Conservation (phyloP, 2,797 vertebrate species). For the Chloroceryle amazona region DNA sequence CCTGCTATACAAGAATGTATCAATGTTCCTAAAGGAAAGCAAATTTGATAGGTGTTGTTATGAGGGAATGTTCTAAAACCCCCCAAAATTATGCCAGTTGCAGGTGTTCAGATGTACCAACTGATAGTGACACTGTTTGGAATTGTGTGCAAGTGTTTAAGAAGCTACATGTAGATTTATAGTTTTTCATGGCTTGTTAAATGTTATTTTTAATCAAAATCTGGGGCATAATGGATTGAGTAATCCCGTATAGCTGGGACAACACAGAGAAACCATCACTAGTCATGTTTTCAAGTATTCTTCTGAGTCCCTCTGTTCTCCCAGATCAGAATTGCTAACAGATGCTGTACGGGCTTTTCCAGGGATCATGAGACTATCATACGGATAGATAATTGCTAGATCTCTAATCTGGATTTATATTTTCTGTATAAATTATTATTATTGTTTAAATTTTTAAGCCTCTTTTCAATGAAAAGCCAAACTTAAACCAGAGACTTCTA, state of each 20-base stretch:
- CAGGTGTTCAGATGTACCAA: not conserved
- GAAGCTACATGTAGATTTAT: not conserved
- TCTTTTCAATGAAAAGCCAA: conserved; percentile 73
- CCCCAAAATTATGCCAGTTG: not conserved
- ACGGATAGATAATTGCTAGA: conserved; percentile 13
- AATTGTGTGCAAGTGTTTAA: not conserved
- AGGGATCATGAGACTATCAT: conserved; percentile 46
- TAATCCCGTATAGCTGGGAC: not conserved
- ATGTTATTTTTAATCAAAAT: not conserved
- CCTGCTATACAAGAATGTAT: not conserved
- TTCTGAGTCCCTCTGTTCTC: not conserved
- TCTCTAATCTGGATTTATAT: conserved; percentile 60
- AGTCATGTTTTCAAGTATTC: not conserved
- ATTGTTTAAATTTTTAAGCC: conserved; percentile 65
- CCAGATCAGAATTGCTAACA: conserved; percentile 43
- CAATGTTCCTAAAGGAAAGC: not conserved
- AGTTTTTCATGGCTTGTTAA: not conserved
- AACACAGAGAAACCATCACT: not conserved
- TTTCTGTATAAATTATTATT: conserved; percentile 15
- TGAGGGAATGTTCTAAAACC: not conserved
- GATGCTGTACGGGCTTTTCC: conserved; percentile 30
- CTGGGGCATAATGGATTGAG: not conserved
- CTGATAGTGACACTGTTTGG: not conserved
- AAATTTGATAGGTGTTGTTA: not conserved
- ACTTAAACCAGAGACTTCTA: conserved; percentile 70